Conservation (phyloP, 2,797 vertebrate genomes). For the Tokudaia tokunoshimensis region DNA sequence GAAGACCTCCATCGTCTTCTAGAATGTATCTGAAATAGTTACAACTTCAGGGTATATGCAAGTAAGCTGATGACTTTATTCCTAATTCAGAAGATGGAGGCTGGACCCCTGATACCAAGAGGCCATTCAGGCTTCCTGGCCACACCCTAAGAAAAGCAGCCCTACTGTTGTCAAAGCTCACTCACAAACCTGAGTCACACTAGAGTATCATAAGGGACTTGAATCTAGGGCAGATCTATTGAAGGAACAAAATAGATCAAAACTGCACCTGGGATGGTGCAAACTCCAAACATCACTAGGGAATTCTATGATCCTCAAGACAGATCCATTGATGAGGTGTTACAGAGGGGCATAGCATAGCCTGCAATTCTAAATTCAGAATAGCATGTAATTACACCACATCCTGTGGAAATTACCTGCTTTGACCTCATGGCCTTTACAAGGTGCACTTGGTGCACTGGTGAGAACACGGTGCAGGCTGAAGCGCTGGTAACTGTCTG, state of each 20-base stretch:
- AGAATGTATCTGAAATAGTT: not conserved
- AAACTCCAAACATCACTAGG: not conserved
- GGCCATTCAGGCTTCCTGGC: too few relatives aligned
- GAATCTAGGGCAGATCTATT: not conserved
- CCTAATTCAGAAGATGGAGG: not conserved
- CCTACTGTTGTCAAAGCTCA: accelerated
- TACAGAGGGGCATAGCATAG: not conserved
- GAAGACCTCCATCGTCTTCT: not conserved
- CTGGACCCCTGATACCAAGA: not conserved
- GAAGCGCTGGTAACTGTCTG: not conserved
- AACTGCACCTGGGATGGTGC: too few relatives aligned
- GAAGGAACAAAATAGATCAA: not conserved
- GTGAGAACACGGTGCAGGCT: not conserved
- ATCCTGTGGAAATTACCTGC: not conserved
- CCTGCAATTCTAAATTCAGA: not conserved
- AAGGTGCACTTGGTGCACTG: not conserved
- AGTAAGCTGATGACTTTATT: not conserved
- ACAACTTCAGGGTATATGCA: not conserved
- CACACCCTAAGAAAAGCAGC: not conserved
- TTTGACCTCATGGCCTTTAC: not conserved
- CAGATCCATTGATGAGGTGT: not conserved
- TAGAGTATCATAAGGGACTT: not conserved
- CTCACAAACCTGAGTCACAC: not conserved
- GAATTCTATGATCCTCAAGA: not conserved
- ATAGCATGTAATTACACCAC: not conserved